Percentiles rank a stretch among this genome's conserved stretches.
These are phyloP conservation scores for Triops cancriformis DNA, from an alignment of 1,140 invertebrate genomes.

Conservation along the genomic window DNA sequence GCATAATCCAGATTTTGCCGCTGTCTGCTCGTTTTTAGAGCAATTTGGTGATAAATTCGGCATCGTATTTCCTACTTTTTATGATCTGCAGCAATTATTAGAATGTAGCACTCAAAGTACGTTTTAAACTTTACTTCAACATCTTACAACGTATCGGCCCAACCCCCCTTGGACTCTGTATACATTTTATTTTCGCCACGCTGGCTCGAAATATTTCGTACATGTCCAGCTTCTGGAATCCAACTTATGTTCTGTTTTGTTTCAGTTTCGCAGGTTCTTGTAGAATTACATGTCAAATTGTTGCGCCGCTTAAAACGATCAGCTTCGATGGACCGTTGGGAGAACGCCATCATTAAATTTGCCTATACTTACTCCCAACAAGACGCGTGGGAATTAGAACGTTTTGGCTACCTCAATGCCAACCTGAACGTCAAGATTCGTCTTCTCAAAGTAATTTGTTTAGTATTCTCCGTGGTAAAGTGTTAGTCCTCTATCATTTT, in stretches of 20 bases:
- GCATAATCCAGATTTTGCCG: conserved; percentile 90
- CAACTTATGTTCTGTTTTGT: conserved; percentile 36
- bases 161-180: conserved; percentile 2
- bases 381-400: conserved; percentile 93
- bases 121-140: conserved; percentile 31
- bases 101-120: conserved; percentile 79
- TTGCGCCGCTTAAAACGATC: conserved; percentile 76
- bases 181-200: not conserved
- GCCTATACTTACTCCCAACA: conserved; percentile 78
- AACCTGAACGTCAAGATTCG: conserved; percentile 76
- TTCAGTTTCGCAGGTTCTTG: conserved; percentile 66
- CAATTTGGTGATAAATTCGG: conserved; percentile 75
- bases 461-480: conserved; percentile 22
- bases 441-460: conserved; percentile 62
- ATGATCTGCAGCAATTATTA: conserved; percentile 73
- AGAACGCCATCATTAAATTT: conserved; percentile 78
- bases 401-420: conserved; percentile 90
- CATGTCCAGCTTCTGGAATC: not conserved
- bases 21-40: conserved; percentile 87
- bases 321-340: conserved; percentile 80
- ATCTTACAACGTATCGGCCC: not conserved
- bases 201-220: not conserved
- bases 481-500: conserved; percentile 23
- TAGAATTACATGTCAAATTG: conserved; percentile 80
- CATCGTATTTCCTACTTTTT: conserved; percentile 62